Evolutionary conservation across 2,797 vertebrate genomes (phyloP), one percentile per base, ranked within the genome.

Genomic region (Sphenopsis melanotis): DNA sequence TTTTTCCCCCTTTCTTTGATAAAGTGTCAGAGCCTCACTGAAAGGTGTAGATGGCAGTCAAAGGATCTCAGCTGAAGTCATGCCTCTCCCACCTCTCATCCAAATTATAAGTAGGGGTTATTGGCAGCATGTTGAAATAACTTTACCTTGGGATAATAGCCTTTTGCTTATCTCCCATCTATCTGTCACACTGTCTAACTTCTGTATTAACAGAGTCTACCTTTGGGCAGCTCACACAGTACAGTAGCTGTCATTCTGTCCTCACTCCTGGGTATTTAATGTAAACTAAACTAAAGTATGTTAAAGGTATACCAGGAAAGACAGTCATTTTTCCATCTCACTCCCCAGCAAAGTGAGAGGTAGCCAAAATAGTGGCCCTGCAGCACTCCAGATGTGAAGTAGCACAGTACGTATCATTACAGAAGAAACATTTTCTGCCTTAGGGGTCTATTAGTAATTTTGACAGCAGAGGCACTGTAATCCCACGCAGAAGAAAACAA

Each of bases 201-300:
- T 98, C 98, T 98, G 97, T 98, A 98, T 97, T 98, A 98, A 96
- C 94, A 91, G 84, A 97, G 92, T 96, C 98, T 98, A 98, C 98
- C 98, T 98, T 97, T 98, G 97, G 98, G 98, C 98, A 94, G 96
- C 95, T 97, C 96, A 97, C 97, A 97, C 66, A 96, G 94, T 97
- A 97, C 68, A 97, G 95, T 97, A 97, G 97, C 98, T 98, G 98
- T 98, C 98, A 98, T 98, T 98, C 98, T 98, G 95, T 97, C 97
- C 93, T 97, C 97, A 97, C 97, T 97, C 88, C 91, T 56, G 87
- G 95, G 94, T 97, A 97, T 97, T 96, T 97, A 96, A 96, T 97
- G 96, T 96, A 98, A 98, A 94, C 97, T 95, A 87, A 97, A 95
- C 97, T 97, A 89, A 98, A 98, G 96, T 98, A 97, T 97, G 97